Conservation (phyloP, 2,113 vertebrate species). For the Ploceus nigricollis region DNA sequence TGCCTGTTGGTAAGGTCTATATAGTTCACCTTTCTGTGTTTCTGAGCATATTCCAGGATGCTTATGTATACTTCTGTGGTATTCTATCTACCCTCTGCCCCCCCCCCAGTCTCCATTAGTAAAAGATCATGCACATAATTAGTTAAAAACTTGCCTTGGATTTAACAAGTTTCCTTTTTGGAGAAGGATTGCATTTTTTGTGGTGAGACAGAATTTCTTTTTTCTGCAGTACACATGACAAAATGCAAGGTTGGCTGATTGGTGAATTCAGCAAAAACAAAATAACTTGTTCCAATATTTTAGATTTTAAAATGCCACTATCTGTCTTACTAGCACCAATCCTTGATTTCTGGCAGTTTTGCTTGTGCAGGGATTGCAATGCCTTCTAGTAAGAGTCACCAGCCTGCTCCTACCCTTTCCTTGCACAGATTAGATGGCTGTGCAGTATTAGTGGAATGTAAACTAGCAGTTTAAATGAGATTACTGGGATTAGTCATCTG, state of each 20-base stretch:
- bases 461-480: constrained; percentile 21
- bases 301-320: background rate
- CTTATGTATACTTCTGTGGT: background rate
- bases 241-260: background rate
- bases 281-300: background rate
- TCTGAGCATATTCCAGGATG: background rate
- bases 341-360: background rate
- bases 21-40: accelerated
- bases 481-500: background rate
- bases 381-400: background rate
- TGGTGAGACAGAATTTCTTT: background rate
- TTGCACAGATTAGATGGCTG: background rate
- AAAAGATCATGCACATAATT: background rate
- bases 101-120: background rate
- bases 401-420: background rate
- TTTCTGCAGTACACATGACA: background rate
- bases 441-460: background rate
- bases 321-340: background rate
- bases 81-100: background rate
- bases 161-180: background rate
- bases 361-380: background rate
- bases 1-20: background rate
- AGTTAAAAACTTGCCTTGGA: background rate
- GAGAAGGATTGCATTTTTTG: background rate
- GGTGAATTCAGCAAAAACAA: constrained; percentile 7